These are phyloP conservation scores for Diphyllodes magnificus DNA, from an alignment of 2,113 vertebrate genomes.

Conservation along the genomic window DNA sequence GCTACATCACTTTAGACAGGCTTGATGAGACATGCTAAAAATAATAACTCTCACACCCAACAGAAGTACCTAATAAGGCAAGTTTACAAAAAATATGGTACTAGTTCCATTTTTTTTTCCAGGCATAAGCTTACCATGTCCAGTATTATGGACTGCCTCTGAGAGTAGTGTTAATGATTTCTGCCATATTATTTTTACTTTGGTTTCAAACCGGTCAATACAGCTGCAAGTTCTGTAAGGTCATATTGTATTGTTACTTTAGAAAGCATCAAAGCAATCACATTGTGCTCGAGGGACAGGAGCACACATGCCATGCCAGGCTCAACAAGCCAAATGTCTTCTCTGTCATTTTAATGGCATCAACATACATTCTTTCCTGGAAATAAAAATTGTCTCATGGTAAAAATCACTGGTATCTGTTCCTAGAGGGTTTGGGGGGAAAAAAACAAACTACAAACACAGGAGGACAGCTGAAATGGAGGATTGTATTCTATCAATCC, in stretches of 20 bases:
- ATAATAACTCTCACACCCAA: not conserved
- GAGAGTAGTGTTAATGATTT: conserved; percentile 9
- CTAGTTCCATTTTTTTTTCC: not conserved
- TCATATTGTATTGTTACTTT: conserved; percentile 40
- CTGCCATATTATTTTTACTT: not conserved
- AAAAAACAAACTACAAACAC: not conserved
- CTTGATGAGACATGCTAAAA: not conserved
- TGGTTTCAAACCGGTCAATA: not conserved
- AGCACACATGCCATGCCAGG: not conserved
- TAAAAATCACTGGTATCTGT: not conserved
- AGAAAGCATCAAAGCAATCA: not conserved
- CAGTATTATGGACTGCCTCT: not conserved
- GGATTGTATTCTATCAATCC: not conserved
- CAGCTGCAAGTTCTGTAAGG: conserved; percentile 10
- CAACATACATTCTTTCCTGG: not conserved
- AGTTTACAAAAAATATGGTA: not conserved
- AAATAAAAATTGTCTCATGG: not conserved
- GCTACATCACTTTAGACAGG: not conserved
- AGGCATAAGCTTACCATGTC: not conserved
- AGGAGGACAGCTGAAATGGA: not conserved
- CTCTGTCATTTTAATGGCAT: not conserved
- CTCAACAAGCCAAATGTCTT: not conserved
- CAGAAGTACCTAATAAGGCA: not conserved
- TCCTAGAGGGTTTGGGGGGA: not conserved
- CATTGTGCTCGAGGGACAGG: not conserved